Conservation (phyloP, 1,140 invertebrate genomes). For the Gonioctena quinquepunctata region DNA sequence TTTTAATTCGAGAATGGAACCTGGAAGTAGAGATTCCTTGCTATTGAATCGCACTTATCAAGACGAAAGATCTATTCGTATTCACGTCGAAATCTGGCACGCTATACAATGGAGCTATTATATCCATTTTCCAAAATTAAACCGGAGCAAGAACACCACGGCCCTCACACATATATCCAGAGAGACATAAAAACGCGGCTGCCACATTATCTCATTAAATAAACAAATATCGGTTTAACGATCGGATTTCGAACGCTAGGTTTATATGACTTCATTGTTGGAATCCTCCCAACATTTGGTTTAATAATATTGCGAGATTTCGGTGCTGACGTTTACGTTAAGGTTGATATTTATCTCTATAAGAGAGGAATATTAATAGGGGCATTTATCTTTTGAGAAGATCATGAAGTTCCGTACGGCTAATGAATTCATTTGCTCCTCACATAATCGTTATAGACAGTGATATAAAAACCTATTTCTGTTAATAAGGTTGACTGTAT, state of each 20-base stretch:
- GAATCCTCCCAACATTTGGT: background rate
- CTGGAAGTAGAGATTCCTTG: too few relatives aligned
- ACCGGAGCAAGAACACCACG: background rate
- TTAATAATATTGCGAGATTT: background rate
- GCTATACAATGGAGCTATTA: background rate
- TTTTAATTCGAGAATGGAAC: too few relatives aligned
- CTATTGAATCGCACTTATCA: background rate
- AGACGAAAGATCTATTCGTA: background rate
- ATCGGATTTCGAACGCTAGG: background rate
- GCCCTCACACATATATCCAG: too few relatives aligned
- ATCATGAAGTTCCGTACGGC: too few relatives aligned
- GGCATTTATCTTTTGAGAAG: background rate
- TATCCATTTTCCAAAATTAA: background rate
- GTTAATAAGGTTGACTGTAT: too few relatives aligned
- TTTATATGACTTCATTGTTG: background rate
- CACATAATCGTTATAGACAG: too few relatives aligned
- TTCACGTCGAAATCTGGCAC: background rate
- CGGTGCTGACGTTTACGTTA: background rate
- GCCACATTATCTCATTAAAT: background rate
- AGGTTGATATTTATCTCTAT: background rate
- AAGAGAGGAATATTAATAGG: background rate
- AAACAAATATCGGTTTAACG: background rate
- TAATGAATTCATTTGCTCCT: too few relatives aligned
- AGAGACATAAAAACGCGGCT: background rate
- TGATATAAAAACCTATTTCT: too few relatives aligned